A percentile compares a stretch with the other conserved stretches of the same genome.
Evolutionary conservation across 2,113 vertebrate species (phyloP).

Genomic region (Myrmecobius fasciatus): DNA sequence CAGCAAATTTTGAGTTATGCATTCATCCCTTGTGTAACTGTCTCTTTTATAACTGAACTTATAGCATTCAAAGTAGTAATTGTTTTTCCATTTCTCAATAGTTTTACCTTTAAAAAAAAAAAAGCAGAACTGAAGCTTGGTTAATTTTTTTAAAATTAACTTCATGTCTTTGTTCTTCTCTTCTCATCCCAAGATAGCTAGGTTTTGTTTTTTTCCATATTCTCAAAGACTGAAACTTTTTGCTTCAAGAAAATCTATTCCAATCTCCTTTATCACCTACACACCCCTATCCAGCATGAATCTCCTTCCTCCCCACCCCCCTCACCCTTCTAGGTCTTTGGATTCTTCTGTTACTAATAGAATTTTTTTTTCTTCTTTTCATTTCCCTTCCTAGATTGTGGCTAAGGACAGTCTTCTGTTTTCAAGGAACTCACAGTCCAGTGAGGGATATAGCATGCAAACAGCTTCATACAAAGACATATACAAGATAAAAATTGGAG

Average conservation of each 20-base stretch:
- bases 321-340: not conserved
- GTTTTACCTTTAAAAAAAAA: not conserved
- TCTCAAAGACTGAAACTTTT: not conserved
- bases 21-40: not conserved
- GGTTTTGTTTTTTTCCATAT: not conserved
- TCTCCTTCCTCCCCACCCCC: not conserved
- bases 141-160: not conserved
- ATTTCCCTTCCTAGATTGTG: not conserved
- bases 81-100: not conserved
- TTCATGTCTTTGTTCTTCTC: not conserved
- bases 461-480: not conserved
- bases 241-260: not conserved
- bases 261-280: not conserved
- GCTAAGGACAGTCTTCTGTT: not conserved
- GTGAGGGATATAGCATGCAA: not conserved
- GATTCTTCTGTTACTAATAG: not conserved
- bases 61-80: not conserved
- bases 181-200: not conserved
- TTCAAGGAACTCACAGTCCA: not conserved
- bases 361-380: not conserved
- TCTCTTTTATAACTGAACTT: not conserved
- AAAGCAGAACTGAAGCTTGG: not conserved
- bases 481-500: not conserved
- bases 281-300: not conserved
- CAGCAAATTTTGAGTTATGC: not conserved